Base-by-base conservation (phyloP, 1,140 invertebrate species). In the Cryptotermes secundus region DNA sequence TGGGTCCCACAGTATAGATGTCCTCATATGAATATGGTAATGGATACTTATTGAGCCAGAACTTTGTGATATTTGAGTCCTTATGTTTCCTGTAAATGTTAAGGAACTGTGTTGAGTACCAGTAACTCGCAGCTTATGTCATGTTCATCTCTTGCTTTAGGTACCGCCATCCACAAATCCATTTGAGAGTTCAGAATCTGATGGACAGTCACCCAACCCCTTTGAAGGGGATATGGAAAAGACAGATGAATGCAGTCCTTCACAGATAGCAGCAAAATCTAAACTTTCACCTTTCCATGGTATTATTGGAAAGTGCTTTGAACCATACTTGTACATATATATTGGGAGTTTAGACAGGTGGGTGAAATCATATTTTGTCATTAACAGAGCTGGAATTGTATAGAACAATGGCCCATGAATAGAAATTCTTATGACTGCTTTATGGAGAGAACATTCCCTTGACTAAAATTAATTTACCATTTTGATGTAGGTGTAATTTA, bases 301-400 rank as follows among this genome's bases (percentile, higher is more conserved):
- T 85, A 92, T 97, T 31, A 97, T 98, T 86, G 96, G 97, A 7
- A 92, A 92, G 86, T 99, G 97, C 90, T 99, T 99, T 90, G 97
- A 98, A 88, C 93, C 96, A 9, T 96, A 98, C 90, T 91, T 99
- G 80, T 95, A 96, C 87, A 97, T 99, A 86, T 99, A 99, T 90
- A 97, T 99, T 86, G 96, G 97, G 86, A 97, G 96, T 89, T 94
- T 99, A 84, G 97, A 99, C 90, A 91, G 91, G 93, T 93, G 89
- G 88, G 88, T 86, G 7, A 36, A 34, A 31, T 34, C 22, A 34
- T 79, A 34, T n/a, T n/a, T n/a, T n/a, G n/a, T 79, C 19, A 49
- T 49, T 49, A 19, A 19, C 16, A 49, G 14, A 19, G 19, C 14
- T 49, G 19, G 45, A 19, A 38, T 26, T 80, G 16, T 80, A 26